phyloP scores from a whole-genome alignment of 2,797 vertebrate species.

The Loriculus beryllinus region DNA sequence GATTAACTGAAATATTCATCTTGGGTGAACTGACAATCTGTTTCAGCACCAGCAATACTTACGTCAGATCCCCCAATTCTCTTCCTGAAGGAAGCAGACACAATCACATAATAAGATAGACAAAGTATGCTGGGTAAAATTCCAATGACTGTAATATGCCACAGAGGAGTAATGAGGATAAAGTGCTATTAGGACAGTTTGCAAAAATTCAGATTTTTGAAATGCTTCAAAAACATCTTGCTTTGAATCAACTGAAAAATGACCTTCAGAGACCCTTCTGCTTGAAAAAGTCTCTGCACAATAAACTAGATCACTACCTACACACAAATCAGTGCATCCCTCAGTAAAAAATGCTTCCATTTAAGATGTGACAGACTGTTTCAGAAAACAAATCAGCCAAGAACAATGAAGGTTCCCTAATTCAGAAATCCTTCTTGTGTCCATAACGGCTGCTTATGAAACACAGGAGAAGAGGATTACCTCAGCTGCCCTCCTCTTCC shows the following conservation, averaged over 20 bases:
- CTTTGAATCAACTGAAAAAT: not conserved
- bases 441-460: slow-evolving; percentile 4
- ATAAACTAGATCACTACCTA: not conserved
- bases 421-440: not conserved
- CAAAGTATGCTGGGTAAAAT: not conserved
- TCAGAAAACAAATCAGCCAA: not conserved
- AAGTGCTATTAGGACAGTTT: not conserved
- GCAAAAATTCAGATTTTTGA: not conserved
- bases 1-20: not conserved
- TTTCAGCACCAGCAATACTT: not conserved
- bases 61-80: not conserved
- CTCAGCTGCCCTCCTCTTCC: slow-evolving; percentile 92
- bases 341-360: not conserved
- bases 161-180: not conserved
- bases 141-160: not conserved
- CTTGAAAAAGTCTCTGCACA: not conserved
- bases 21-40: not conserved
- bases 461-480: slow-evolving; percentile 56
- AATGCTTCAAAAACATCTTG: not conserved
- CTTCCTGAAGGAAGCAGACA: not conserved
- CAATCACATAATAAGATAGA: not conserved
- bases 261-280: not conserved
- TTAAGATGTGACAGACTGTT: not conserved
- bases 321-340: not conserved
- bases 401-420: not conserved